Evolutionary conservation across 1,140 invertebrate species (phyloP), one percentile per base, ranked within the genome.

Genomic region (Bombus polaris): DNA sequence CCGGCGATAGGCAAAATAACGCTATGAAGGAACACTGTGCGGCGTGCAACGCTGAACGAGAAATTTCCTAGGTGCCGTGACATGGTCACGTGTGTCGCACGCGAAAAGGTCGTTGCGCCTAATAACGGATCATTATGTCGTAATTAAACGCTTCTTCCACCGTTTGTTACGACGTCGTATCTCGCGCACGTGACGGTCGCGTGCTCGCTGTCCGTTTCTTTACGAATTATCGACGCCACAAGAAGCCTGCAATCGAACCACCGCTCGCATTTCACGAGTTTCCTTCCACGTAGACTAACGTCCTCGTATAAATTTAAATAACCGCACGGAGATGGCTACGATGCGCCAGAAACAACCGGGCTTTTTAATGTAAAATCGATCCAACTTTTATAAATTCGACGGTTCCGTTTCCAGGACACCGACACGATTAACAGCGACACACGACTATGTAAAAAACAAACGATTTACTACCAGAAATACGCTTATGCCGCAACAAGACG

Each of bases 111-210:
- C 70, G 70, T 74, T 74, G 80, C 37, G 25, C 35, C 71, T 65
- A 82, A 82, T 74, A 82, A 47, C 70, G 2, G 70, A 59, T 32
- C n/a, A 74, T 74, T 74, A 65, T 22, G 13, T 35, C 39, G 80
- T 65, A 82, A 82, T 82, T 82, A 82, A 82, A 62, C 37, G 53
- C 39, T 62, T 35, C 39, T 35, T 44, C 39, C 25, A 28, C 53
- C 12, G 68, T 22, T 65, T 8, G 62, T n/a, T 35, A 66, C 37
- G 15, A 32, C 39, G 39, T 15, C 39, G 0, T 25, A n/a, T 42
- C 32, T 13, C 10, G 39, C 18, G n/a, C 37, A 12, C 57, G 39
- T n/a, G 70, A 65, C 39, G 15, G 3, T 82, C 79, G 80, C 71
- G 71, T 74, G 80, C 3, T 18, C 2, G 5, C 13, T 28, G 39